Base-by-base conservation (phyloP, 2,113 vertebrate genomes). In the Aepyceros melampus region DNA sequence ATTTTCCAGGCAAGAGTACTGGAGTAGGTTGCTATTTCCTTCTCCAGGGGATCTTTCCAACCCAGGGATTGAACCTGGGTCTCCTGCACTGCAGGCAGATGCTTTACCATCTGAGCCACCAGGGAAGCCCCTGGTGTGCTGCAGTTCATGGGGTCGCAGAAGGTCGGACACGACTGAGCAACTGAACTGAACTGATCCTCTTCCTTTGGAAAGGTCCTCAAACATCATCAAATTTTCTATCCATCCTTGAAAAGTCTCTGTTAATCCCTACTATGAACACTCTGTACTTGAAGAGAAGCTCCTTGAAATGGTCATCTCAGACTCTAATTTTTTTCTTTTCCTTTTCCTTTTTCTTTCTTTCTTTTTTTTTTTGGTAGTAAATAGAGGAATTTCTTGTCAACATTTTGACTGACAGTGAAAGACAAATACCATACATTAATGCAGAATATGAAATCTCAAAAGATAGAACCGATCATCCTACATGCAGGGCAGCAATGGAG, bases 381-480 rank as follows among this genome's bases (percentile, higher is more conserved):
- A n/a, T 76, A 40, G 58, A 91, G 79, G 23, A 93, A 89, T 78
- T 17, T 27, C 4, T 40, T 67, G 9, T 40, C 93, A 81, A 58
- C 45, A 53, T 85, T 71, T 95, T 87, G 31, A 53, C 82, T 82
- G 67, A 64, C 36, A 87, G 64, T n/a, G 64, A 67, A 71, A 36
- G n/a, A 71, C 19, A 36, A 71, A 71, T 71, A 71, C 19, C 17
- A 1, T 36, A 23, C n/a, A 23, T 71, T 71, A 36, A 71, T 71
- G 67, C 67, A 71, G 23, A 71, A 40, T 36, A 71, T 71, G 67
- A n/a, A 71, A 71, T 40, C 67, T 71, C 67, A 71, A 71, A 71
- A 71, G n/a, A 71, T 12, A 36, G 67, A 71, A 71, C 19, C 2
- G 0, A 71, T 71, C 67, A 71, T 36, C 19, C 19, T 71, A 71